Evolutionary conservation across 1,140 invertebrate species (phyloP).

Genomic region (Nixonia krombeini): DNA sequence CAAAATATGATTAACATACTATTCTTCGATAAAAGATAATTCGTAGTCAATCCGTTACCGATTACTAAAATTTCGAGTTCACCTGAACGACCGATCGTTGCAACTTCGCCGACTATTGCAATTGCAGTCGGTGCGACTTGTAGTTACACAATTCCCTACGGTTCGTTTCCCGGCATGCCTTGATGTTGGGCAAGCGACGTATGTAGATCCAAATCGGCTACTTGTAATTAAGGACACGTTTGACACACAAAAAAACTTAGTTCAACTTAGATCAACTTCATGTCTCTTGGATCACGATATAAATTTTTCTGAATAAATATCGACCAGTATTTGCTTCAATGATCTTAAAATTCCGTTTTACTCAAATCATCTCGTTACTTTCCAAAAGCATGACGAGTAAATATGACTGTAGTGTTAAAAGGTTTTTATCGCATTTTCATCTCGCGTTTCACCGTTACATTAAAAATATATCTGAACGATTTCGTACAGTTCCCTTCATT

Average conservation of each 20-base stretch:
- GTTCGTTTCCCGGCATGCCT: slow-evolving; percentile 19
- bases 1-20: neutral
- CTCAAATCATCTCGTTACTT: too few relatives aligned
- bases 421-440: neutral
- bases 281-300: neutral
- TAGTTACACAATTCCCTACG: slow-evolving; percentile 33
- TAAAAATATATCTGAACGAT: too few relatives aligned
- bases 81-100: slow-evolving; percentile 19
- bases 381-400: too few relatives aligned
- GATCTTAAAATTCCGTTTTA: too few relatives aligned
- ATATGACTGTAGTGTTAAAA: too few relatives aligned
- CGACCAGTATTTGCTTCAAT: too few relatives aligned
- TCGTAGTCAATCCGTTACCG: neutral
- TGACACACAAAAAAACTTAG: slow-evolving; percentile 12
- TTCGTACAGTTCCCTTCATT: too few relatives aligned
- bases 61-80: slow-evolving; percentile 23
- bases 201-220: slow-evolving; percentile 27
- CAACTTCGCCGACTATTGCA: too few relatives aligned
- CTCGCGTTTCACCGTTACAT: neutral
- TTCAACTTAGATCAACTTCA: slow-evolving; percentile 13
- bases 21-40: neutral
- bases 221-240: slow-evolving; percentile 38
- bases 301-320: neutral
- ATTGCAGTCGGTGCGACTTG: too few relatives aligned
- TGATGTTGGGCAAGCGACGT: slow-evolving; percentile 27